Conservation (phyloP, 2,113 vertebrate genomes). For the Rostratula benghalensis region DNA sequence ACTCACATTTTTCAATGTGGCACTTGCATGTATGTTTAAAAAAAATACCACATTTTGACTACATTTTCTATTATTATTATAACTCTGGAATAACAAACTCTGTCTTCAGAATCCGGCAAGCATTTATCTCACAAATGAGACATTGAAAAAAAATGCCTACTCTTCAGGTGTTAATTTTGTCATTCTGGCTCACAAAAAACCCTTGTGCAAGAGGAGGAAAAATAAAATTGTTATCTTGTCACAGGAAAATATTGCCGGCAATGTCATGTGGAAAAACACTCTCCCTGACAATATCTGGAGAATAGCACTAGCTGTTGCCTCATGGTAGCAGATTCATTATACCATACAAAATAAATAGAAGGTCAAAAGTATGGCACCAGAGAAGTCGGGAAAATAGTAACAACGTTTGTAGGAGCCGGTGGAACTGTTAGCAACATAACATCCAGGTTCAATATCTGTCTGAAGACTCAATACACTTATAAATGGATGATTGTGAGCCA, state of each 20-base stretch:
- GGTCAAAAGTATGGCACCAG: not conserved
- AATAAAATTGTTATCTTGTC: not conserved
- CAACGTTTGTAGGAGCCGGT: not conserved
- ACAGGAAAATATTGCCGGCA: not conserved
- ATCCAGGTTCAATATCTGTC: not conserved
- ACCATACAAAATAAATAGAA: conserved; percentile 1
- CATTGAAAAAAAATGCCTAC: not conserved
- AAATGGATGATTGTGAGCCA: not conserved
- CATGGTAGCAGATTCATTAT: not conserved
- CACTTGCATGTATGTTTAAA: not conserved
- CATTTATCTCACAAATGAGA: not conserved
- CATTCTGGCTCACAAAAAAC: not conserved
- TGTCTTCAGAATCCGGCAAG: not conserved
- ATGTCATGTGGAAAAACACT: not conserved
- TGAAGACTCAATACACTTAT: not conserved
- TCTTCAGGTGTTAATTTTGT: not conserved
- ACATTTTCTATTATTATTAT: not conserved
- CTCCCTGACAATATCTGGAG: not conserved
- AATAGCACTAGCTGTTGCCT: not conserved
- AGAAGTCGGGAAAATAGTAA: not conserved
- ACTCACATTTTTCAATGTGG: not conserved
- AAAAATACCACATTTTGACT: not conserved
- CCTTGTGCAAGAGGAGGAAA: not conserved
- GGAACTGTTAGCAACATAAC: not conserved
- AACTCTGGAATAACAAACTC: not conserved